Conservation (phyloP, 2,888 invertebrate species). For the Rhynchonema sp. region DNA sequence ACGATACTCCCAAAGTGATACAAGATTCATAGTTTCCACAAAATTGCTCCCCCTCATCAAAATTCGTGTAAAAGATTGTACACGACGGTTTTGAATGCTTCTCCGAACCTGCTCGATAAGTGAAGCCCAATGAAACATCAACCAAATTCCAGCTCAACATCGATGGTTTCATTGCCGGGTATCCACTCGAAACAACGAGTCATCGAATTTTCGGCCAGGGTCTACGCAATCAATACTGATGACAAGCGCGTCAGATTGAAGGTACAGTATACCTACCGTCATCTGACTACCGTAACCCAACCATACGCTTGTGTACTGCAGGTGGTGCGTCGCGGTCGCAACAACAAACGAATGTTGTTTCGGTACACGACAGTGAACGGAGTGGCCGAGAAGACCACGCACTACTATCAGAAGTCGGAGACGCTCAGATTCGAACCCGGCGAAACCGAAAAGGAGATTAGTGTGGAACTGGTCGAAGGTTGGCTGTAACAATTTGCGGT, state of each 20-base stretch:
- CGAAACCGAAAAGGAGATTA: constrained; percentile 35
- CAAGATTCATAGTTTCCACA: no score
- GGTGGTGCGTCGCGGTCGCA: constrained; percentile 15
- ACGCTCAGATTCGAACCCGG: constrained; percentile 36
- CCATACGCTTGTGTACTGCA: constrained; percentile 4
- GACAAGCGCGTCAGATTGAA: constrained; percentile 9
- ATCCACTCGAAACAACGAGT: constrained; percentile 6
- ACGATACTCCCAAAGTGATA: no score
- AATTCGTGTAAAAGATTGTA: no score
- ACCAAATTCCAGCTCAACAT: not conserved
- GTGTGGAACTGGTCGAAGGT: constrained; percentile 36
- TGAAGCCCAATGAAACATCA: not conserved
- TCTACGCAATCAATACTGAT: constrained; percentile 11
- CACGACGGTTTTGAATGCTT: no score
- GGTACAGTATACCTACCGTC: no score
- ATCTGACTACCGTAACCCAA: not conserved
- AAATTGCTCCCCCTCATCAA: no score
- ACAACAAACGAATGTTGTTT: constrained; percentile 9
- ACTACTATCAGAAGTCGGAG: constrained; percentile 38
- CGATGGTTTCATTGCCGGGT: not conserved
- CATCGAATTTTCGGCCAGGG: constrained; percentile 16
- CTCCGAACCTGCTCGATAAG: no score
- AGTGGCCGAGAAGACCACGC: constrained; percentile 38
- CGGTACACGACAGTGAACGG: constrained; percentile 42
- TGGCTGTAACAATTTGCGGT: not conserved